phyloP scores from a whole-genome alignment of 2,113 vertebrate genomes.

The Anolis sagrei region DNA sequence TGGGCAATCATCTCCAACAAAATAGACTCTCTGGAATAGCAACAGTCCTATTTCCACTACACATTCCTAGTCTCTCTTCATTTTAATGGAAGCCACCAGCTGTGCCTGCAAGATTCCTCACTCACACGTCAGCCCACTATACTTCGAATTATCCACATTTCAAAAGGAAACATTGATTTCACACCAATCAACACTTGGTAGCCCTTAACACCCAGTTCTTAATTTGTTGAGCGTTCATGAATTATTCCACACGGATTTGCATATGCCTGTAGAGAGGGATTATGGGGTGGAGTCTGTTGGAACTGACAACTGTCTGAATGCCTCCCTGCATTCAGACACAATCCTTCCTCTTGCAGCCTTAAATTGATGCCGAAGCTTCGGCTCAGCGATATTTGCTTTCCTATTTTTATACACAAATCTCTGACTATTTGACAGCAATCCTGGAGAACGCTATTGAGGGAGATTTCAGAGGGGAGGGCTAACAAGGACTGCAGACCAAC shows the following conservation, averaged over 20 bases:
- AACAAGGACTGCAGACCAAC: neutral
- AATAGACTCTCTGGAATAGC: slow-evolving; percentile 38
- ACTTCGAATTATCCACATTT: neutral
- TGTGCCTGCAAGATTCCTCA: slow-evolving; percentile 14
- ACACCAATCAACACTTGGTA: neutral
- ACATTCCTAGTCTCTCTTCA: neutral
- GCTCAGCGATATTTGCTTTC: neutral
- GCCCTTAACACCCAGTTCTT: neutral
- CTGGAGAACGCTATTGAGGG: neutral
- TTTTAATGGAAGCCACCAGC: slow-evolving; percentile 15
- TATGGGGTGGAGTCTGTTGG: slow-evolving; percentile 54
- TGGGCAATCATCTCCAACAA: neutral
- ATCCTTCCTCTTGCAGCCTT: slow-evolving; percentile 46
- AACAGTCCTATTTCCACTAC: slow-evolving; percentile 35
- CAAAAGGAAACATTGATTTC: neutral
- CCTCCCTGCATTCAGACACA: slow-evolving; percentile 30
- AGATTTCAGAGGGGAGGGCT: neutral
- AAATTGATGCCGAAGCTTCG: neutral
- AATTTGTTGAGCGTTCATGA: neutral
- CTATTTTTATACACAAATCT: neutral
- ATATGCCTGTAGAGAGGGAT: neutral
- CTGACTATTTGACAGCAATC: slow-evolving; percentile 15
- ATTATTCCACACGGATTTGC: neutral
- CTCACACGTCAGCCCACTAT: neutral
- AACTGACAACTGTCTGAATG: slow-evolving; percentile 52